Conservation (phyloP, 2,113 vertebrate species). For the Cyprinodon variegatus region DNA sequence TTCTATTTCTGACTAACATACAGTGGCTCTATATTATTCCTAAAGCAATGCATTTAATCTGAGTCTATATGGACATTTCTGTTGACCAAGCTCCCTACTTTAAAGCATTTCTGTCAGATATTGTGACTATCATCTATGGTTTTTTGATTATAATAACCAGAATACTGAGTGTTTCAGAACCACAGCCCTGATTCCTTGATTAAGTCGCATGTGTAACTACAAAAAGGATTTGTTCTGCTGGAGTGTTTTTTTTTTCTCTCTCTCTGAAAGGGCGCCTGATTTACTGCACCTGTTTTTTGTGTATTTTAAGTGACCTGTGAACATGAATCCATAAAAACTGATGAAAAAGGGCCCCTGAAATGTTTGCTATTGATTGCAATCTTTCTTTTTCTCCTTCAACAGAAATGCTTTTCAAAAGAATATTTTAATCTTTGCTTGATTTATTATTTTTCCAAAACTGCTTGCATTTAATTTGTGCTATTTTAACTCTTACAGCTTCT, state of each 20-base stretch:
- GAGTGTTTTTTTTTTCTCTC: conserved; percentile 5
- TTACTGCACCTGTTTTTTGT: conserved; percentile 17
- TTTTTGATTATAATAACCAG: background rate
- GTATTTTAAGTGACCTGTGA: conserved; percentile 13
- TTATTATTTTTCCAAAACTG: conserved; percentile 1
- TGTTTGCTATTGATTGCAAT: conserved; percentile 45
- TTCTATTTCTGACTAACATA: no score
- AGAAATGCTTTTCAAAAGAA: conserved; percentile 18
- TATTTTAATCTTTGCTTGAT: conserved; percentile 11
- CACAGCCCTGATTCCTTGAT: background rate
- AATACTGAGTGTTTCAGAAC: background rate
- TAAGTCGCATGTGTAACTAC: background rate
- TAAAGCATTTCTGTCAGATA: background rate
- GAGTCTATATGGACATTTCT: background rate
- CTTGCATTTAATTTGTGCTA: conserved; percentile 16
- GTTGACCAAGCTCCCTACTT: background rate
- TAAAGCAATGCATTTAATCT: background rate
- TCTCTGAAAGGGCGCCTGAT: background rate
- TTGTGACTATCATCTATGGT: background rate
- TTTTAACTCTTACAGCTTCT: conserved; percentile 21
- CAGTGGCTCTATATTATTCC: no score
- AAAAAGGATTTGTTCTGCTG: background rate
- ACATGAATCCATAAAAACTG: conserved; percentile 18
- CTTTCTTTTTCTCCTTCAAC: conserved; percentile 10
- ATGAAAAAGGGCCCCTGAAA: conserved; percentile 32